Evolutionary conservation across 2,113 vertebrate genomes (phyloP), one percentile per base, ranked within the genome.

Genomic region (Ameiurus melas): DNA sequence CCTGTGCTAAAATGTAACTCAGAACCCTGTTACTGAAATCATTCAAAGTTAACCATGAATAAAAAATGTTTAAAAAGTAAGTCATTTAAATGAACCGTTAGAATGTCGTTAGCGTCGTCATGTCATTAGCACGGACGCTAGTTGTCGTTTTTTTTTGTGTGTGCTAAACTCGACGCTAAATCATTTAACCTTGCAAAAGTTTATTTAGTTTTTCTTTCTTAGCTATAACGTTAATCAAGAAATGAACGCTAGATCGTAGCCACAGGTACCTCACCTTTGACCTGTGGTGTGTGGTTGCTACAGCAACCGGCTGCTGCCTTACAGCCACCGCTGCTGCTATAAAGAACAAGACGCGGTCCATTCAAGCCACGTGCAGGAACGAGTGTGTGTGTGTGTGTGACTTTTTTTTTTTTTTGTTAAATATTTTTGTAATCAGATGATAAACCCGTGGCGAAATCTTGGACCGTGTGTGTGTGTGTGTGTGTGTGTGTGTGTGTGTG

Each of bases 401-500:
- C 55, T 57, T 60, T 25, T 86, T 13, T 64, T 13, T 36, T 20
- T 60, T 20, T 25, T 10, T 25, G 20, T n/a, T 3, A 43, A 9
- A 47, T 36, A 57, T 14, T 57, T 55, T 30, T 71, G 33, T 8
- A 66, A 66, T n/a, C 64, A 66, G 25, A 66, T 66, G 64, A 66
- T n/a, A n/a, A 66, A 66, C 64, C 27, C 27, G n/a, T 66, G 64
- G 64, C 20, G 9, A 66, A 66, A 27, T 66, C 64, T 66, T 66
- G 22, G 62, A 64, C 62, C 17, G 55, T 85, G 70, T 84, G 47
- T 51, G 47, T 10, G 85, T 43, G 47, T 87, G 68, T 70, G 68
- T n/a, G 78, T 82, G 79, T 62, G 66, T 71, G 86, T 79, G 66
- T 85, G 68, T 20, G 87, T 79, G 85, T 17, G 62, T 36, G 9